Base-by-base conservation (phyloP, 2,797 vertebrate genomes). In the Melopsittacus undulatus region DNA sequence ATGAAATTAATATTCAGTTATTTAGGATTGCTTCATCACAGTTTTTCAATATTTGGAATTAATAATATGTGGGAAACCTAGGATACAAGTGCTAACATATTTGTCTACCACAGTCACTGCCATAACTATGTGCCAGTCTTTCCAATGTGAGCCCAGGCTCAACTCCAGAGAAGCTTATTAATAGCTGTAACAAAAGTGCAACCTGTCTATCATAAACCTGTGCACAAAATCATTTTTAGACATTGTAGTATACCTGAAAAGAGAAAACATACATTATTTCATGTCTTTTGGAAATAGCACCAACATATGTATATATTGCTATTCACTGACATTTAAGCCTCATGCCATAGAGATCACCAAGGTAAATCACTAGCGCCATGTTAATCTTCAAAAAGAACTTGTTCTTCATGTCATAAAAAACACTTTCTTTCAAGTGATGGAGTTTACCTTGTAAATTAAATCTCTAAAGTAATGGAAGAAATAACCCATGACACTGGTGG, bases 361-460 rank as follows among this genome's bases (percentile, higher is more conserved):
- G 97, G 98, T 94, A 97, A 97, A 98, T 96, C 83, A 77, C 85
- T 75, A 94, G 80, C 75, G 70, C 94, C 95, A 92, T 91, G 92
- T 96, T 97, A 95, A 97, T 97, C 97, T 97, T 97, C 96, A 94
- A 96, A 97, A 96, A 90, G 80, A 96, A 97, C 94, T 97, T 97
- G 94, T 96, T 97, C 87, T 78, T 94, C 85, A 78, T 90, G 90
- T 96, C 92, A 93, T 96, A 96, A 97, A 97, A 98, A 97, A 97
- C 96, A 97, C 91, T 95, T 97, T 96, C 49, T 52, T 95, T 97
- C 70, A 82, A 96, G 92, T 97, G 96, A 97, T 97, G 95, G 89
- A 97, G 96, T 98, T 98, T 97, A 93, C 89, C 84, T 91, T 97
- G 97, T 96, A 98, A 98, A 98, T 97, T 97, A 98, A 98, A 98